Percentiles rank a stretch among this genome's conserved stretches.
phyloP scores from a whole-genome alignment of 2,888 invertebrate genomes.

The Barypeithes pellucidus region DNA sequence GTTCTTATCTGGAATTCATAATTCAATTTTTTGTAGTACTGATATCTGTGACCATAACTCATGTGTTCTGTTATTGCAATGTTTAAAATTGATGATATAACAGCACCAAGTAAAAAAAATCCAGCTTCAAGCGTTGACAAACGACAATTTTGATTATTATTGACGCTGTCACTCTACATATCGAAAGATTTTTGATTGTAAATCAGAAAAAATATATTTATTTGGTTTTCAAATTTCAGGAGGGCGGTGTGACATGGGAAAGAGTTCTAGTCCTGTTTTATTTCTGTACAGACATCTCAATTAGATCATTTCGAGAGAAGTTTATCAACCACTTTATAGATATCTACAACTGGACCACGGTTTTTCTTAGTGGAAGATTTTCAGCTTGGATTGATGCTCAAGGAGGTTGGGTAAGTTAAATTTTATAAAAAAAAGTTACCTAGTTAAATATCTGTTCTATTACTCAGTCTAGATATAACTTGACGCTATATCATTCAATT shows the following conservation, averaged over 20 bases:
- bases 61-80: no score
- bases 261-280: constrained; percentile 74
- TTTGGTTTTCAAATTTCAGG: constrained; percentile 65
- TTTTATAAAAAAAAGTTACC: not conserved
- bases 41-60: no score
- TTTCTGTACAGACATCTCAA: constrained; percentile 75
- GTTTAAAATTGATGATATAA: no score
- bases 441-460: not conserved
- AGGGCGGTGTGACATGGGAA: constrained; percentile 74
- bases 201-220: not conserved
- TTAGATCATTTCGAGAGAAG: constrained; percentile 69
- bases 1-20: no score
- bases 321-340: constrained; percentile 72
- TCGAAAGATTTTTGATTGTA: not conserved
- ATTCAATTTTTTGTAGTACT: no score
- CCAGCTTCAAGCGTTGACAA: no score
- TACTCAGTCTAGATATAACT: no score
- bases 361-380: constrained; percentile 74
- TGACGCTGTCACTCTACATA: constrained; percentile 1
- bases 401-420: constrained; percentile 74
- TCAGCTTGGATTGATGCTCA: constrained; percentile 75
- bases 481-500: no score
- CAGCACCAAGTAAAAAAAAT: no score
- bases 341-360: constrained; percentile 75
- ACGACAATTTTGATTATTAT: no score